phyloP scores from a whole-genome alignment of 2,888 invertebrate species.

The Acanthosepion lycidas region DNA sequence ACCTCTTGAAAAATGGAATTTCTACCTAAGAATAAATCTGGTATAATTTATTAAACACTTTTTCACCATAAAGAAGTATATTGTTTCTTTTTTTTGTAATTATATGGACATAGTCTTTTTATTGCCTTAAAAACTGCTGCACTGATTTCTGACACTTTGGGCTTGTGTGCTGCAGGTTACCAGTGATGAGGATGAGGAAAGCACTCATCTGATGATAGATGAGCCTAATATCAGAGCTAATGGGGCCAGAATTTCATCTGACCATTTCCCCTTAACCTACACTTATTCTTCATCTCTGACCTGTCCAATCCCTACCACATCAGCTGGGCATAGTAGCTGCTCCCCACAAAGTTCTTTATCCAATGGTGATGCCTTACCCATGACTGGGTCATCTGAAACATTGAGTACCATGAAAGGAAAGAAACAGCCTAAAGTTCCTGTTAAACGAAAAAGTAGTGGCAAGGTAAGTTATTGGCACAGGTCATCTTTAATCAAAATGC shows the following conservation, averaged over 20 bases:
- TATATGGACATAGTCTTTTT: background rate
- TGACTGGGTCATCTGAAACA: background rate
- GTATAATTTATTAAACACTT: too few species aligned
- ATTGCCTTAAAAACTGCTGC: background rate
- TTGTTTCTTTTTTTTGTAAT: too few species aligned
- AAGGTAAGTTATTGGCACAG: conserved; percentile 11
- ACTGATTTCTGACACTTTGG: background rate
- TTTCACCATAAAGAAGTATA: too few species aligned
- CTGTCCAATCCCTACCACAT: background rate
- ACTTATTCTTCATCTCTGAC: background rate
- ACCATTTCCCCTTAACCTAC: background rate
- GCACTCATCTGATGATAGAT: background rate
- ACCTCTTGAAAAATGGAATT: background rate
- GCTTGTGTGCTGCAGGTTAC: conserved; percentile 18
- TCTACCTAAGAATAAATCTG: too few species aligned
- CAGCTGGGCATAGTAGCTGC: background rate
- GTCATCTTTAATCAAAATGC: background rate
- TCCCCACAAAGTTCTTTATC: background rate
- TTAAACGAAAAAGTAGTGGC: background rate
- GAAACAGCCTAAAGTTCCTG: conserved; percentile 10
- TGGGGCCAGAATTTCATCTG: background rate
- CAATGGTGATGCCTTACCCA: background rate
- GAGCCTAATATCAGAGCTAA: background rate
- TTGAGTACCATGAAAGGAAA: conserved; percentile 35
- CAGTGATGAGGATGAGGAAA: background rate